Percentiles rank a stretch among this genome's conserved stretches.
Evolutionary conservation across 2,797 vertebrate genomes (phyloP).

Genomic region (Nasua narica): DNA sequence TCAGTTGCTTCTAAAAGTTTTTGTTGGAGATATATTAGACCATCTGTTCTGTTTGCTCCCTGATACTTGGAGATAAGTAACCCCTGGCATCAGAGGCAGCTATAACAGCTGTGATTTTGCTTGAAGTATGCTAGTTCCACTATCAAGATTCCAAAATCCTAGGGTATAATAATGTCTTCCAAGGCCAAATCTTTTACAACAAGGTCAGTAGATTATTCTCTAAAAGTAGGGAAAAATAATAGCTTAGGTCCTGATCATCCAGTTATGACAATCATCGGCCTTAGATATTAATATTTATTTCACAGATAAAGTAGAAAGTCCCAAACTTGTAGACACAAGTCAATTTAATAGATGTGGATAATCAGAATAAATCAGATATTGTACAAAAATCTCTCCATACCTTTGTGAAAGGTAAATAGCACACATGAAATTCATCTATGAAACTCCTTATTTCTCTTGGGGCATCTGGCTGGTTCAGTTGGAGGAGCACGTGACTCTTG

Average conservation of each 20-base stretch:
- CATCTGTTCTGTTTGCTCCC: conserved; percentile 59
- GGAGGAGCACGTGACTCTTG: neutral
- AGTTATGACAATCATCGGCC: neutral
- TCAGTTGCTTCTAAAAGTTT: conserved; percentile 21
- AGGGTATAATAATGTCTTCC: neutral
- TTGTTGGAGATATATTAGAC: neutral
- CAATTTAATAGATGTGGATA: neutral
- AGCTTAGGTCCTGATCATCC: neutral
- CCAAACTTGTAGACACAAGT: neutral
- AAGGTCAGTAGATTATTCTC: conserved; percentile 43
- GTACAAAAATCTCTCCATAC: neutral
- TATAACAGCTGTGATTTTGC: conserved; percentile 58
- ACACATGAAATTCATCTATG: neutral
- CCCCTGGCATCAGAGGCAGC: conserved; percentile 41
- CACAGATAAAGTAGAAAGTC: neutral
- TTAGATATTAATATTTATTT: neutral
- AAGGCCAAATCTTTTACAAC: conserved; percentile 35
- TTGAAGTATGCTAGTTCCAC: neutral
- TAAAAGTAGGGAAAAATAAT: neutral
- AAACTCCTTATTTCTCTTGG: neutral
- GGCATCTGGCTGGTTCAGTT: neutral
- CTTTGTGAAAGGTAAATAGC: neutral
- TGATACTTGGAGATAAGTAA: conserved; percentile 17
- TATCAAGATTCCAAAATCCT: conserved; percentile 50
- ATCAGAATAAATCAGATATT: neutral